Evolutionary conservation across 2,888 invertebrate species (phyloP).

Genomic region (Schizotus pectinicornis): DNA sequence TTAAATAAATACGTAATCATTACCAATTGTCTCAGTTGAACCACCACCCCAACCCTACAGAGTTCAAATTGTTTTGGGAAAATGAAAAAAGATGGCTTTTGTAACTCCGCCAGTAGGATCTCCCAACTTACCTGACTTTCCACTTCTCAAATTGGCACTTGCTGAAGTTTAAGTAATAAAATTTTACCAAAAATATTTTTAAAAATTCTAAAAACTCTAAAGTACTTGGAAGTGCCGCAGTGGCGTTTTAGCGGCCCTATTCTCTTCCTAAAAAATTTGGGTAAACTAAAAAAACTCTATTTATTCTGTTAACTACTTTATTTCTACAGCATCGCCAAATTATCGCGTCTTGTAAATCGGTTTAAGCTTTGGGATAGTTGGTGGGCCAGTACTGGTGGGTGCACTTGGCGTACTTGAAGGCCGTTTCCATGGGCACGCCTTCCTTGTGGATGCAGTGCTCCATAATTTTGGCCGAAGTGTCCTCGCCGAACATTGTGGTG

Average conservation of each 20-base stretch:
- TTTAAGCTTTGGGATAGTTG: conserved; percentile 28
- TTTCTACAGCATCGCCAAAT: neutral
- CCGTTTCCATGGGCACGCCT: neutral
- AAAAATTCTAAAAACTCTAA: neutral
- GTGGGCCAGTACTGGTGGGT: conserved; percentile 50
- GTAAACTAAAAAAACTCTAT: neutral
- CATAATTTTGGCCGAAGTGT: neutral
- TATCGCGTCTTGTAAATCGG: neutral
- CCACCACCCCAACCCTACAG: too few relatives aligned
- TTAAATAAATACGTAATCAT: too few relatives aligned
- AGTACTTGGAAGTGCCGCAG: neutral
- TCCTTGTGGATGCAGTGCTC: neutral
- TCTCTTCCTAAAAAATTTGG: neutral
- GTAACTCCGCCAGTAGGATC: too few relatives aligned
- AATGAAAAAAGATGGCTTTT: too few relatives aligned
- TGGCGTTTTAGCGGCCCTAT: neutral
- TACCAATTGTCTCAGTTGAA: too few relatives aligned
- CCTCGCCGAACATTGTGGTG: neutral
- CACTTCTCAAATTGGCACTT: too few relatives aligned
- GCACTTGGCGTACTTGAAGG: conserved; percentile 2
- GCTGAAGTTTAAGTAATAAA: too few relatives aligned
- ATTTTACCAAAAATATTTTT: too few relatives aligned
- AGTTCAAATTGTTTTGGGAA: too few relatives aligned
- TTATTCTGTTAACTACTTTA: neutral
- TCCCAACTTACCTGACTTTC: too few relatives aligned